Evolutionary conservation across 2,888 invertebrate species (phyloP), one percentile per base, ranked within the genome.

Genomic region (Epinotia demarniana): DNA sequence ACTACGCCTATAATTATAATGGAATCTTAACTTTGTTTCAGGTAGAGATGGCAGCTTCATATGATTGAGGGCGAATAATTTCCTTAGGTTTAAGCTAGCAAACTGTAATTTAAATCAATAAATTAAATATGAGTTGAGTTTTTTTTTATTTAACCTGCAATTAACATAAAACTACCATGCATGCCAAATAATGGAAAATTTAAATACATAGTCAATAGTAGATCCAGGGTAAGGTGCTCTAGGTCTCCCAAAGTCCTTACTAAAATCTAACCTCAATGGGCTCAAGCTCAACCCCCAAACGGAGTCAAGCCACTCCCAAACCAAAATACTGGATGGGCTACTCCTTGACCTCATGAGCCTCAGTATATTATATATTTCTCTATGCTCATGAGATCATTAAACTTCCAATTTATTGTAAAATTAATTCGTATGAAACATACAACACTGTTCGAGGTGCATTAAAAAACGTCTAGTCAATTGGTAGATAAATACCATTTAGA

Each of bases 41-140:
- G 87, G 85, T 86, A 85, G 76, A 82, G 18, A 12, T 73, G 71
- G 46, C 72, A 75, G 61, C 61, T 75, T 82, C 76, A 78, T 78
- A 78, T 78, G 78, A 80, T 84, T 83, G 78, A 73, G 79, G 78
- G 81, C 79, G 80, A 85, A 82, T 79, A 76, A 77, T 85, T 46
- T 66, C 62, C 64, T 90, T 53, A 53, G 89, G 83, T 83, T 80
- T 91, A 92, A 91, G 91, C 83, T 91, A 91, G 90, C 78, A 89
- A 88, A 83, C 78, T 86, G 86, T 90, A 87, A 84, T 84, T 53
- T 85, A 84, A 85, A 81, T 85, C 79, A 82, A 86, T 86, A 87
- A 84, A 86, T 58, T 81, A 82, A 75, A 68, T 77, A 70, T 78
- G 78, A 75, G 53, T 6, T n/a, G 49, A 16, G 13, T 64, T 72